Percentiles rank a stretch among this genome's conserved stretches.
These are phyloP conservation scores for Arctocebus calabarensis DNA, from an alignment of 2,797 vertebrate species.

Conservation along the genomic window DNA sequence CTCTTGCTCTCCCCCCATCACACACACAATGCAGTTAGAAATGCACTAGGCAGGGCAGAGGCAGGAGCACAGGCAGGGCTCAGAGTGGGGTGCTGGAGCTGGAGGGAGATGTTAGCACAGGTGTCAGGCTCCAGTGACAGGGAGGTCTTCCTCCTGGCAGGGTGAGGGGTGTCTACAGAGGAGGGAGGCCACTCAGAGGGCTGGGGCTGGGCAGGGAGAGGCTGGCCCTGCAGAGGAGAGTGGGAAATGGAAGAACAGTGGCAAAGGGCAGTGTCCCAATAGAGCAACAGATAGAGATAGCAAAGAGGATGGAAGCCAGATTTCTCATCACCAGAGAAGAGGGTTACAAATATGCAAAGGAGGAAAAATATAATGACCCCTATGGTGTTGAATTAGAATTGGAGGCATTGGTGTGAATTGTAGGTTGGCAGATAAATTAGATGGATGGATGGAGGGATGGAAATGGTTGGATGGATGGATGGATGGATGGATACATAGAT, in stretches of 20 bases:
- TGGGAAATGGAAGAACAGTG: not conserved
- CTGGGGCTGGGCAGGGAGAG: not conserved
- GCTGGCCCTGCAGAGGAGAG: not conserved
- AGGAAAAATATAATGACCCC: not conserved
- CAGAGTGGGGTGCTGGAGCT: no score
- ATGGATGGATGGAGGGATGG: not conserved
- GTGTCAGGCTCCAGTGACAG: not conserved
- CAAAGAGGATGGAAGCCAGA: not conserved
- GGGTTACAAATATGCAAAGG: not conserved
- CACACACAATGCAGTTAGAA: not conserved
- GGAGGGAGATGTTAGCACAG: not conserved
- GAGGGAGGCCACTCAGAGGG: fast-evolving
- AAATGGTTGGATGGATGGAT: not conserved
- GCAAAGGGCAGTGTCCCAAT: not conserved
- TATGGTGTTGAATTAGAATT: not conserved
- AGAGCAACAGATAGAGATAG: not conserved
- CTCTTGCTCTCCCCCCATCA: not conserved
- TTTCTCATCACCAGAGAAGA: not conserved
- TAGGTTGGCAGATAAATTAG: not conserved
- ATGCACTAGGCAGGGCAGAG: not conserved
- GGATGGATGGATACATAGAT: not conserved
- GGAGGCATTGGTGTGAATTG: not conserved
- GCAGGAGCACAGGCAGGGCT: no score
- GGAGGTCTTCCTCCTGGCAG: not conserved
- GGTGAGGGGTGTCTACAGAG: not conserved